Evolutionary conservation across 2,113 vertebrate species (phyloP), one percentile per base, ranked within the genome.

Genomic region (Oncorhynchus mykiss): DNA sequence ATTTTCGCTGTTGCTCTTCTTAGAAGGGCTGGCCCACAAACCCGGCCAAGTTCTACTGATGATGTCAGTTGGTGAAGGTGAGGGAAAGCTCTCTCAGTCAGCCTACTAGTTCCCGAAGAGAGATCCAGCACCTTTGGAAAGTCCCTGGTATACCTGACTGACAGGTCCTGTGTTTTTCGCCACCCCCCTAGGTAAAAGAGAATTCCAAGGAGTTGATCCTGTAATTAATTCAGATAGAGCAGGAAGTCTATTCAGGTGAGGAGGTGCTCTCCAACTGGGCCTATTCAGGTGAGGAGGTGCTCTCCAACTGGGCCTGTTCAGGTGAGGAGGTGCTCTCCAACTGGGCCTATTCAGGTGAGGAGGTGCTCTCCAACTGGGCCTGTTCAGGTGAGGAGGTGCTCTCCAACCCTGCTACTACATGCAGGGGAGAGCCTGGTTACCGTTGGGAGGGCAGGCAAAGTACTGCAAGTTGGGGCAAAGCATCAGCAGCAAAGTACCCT

Each of bases 11-110:
- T 16, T 54, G 75, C 72, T 20, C 68, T 70, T 84, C 70, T 57
- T 4, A 67, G 73, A 78, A 77, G 68, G 84, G 83, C 86, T 78
- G 68, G 67, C 60, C n/a, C 78, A 78, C 25, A 67, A 31, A 13
- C 74, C 76, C 34, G 66, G 71, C 16, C 39, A 9, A 70, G 70
- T 62, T 22, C 22, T 29, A 22, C n/a, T 31, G 24, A 29, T 16
- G 13, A 51, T 67, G 71, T 82, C 78, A 65, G 68, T 80, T 75
- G 64, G 71, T 7, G 20, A 59, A 57, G 75, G 62, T 7, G 18
- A 69, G 20, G 73, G 62, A 70, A 78, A 85, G 72, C 72, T 22
- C 72, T 20, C 70, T 31, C 22, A 90, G 85, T 59, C 49, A 57
- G 14, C 51, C 12, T 18, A 18, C 51, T 54, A 18, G 51, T 64